Conservation (phyloP, 2,888 invertebrate species). For the Papilio protenor region DNA sequence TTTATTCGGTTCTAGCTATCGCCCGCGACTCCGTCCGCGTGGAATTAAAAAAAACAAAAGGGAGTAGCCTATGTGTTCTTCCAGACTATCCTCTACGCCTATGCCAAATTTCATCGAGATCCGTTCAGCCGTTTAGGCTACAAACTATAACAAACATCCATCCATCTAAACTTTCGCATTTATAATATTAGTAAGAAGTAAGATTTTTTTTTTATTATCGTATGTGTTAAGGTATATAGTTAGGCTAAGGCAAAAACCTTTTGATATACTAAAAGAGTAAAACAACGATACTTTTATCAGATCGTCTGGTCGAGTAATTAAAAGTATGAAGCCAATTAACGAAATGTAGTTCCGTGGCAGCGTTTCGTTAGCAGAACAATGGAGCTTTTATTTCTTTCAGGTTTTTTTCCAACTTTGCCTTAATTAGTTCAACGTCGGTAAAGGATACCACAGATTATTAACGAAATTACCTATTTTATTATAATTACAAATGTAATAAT, state of each 20-base stretch:
- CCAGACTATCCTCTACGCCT: too few species aligned
- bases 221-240: neutral
- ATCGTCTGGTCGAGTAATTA: slow-evolving; percentile 70
- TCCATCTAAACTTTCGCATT: too few species aligned
- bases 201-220: neutral
- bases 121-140: too few species aligned
- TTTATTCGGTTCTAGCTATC: too few species aligned
- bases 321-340: slow-evolving; percentile 77
- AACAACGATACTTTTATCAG: slow-evolving; percentile 47
- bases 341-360: slow-evolving; percentile 71
- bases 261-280: slow-evolving; percentile 34
- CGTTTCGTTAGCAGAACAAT: slow-evolving; percentile 68
- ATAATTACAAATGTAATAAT: neutral
- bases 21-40: too few species aligned
- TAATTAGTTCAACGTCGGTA: slow-evolving; percentile 73
- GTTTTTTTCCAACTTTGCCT: slow-evolving; percentile 61
- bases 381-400: slow-evolving; percentile 57
- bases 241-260: slow-evolving; percentile 13
- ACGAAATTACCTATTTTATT: slow-evolving; percentile 3
- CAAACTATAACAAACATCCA: too few species aligned
- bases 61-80: too few species aligned
- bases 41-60: too few species aligned
- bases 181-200: too few species aligned
- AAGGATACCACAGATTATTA: slow-evolving; percentile 46
- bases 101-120: too few species aligned